Conservation (phyloP, 2,888 invertebrate genomes). For the Diaprepes abbreviatus region DNA sequence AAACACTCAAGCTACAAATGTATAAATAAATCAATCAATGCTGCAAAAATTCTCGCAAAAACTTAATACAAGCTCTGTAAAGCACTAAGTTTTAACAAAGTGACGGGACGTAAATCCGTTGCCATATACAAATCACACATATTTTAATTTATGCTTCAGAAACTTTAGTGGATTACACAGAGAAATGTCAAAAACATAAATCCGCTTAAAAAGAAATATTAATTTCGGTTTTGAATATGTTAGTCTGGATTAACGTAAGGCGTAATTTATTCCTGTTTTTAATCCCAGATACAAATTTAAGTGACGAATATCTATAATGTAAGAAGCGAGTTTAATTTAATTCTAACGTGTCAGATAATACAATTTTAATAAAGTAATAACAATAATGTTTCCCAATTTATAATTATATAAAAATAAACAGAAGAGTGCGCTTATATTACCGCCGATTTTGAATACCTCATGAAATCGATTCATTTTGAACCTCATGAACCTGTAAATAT, state of each 20-base stretch:
- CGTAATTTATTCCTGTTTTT: constrained; percentile 21
- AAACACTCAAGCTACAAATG: too few species aligned
- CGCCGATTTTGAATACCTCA: too few species aligned
- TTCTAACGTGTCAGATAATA: too few species aligned
- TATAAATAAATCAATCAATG: too few species aligned
- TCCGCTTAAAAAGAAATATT: constrained; percentile 37
- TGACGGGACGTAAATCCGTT: constrained; percentile 10
- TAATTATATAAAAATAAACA: too few species aligned
- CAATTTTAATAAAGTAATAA: too few species aligned
- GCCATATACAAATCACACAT: constrained; percentile 25
- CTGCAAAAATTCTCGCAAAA: too few species aligned
- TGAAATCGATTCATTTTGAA: too few species aligned
- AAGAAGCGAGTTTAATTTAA: neutral
- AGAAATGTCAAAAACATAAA: constrained; percentile 34
- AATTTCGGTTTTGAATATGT: constrained; percentile 32
- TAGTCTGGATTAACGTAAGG: constrained; percentile 21
- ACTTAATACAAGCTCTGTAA: neutral
- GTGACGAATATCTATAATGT: constrained; percentile 5
- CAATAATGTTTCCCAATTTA: too few species aligned
- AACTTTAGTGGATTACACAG: constrained; percentile 30
- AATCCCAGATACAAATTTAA: neutral
- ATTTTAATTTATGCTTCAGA: constrained; percentile 29
- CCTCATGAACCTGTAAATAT: too few species aligned
- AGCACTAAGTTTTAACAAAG: neutral
- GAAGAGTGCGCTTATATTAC: too few species aligned